Base-by-base conservation (phyloP, 2,113 vertebrate species). In the Ailurus styani region DNA sequence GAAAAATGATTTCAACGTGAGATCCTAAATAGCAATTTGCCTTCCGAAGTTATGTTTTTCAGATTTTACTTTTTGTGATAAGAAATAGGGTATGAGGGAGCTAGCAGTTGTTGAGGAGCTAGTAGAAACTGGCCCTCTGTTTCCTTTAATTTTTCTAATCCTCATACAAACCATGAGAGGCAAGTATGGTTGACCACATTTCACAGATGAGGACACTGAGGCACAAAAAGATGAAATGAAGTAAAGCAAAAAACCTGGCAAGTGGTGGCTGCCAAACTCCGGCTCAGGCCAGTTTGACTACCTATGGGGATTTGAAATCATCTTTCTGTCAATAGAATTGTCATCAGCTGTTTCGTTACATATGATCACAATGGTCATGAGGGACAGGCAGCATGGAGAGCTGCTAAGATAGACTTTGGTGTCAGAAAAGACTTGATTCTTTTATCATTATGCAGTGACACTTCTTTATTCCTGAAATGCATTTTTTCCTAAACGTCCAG, bases 11-110 rank as follows among this genome's bases (percentile, higher is more conserved):
- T 97, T 93, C 70, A 86, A 72, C 64, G 97, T 94, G 70, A 88
- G 97, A 94, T 87, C 31, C 75, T 87, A 97, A 94, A 96, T 64
- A 95, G 91, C 37, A 95, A 11, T 96, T 96, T 98, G 79, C 82
- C 68, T 94, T 94, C 83, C 89, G 37, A 95, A 95, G 77, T 97
- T 96, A 83, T 23, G 37, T 97, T 96, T 97, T 93, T 29, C 18
- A 83, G 85, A 10, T 96, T 94, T 86, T 77, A 23, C 78, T 96
- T 81, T 91, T 77, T 68, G 55, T 52, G 31, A 52, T 50, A 83
- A 92, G 27, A 94, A 96, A 90, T 73, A 84, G n/a, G 20, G 14
- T 73, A 79, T 25, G 40, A 95, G 10, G 62, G 25, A 96, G 25
- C 79, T 79, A 84, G 84, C 3, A 66, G 60, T 66, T 60, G 27